Percentiles rank a stretch among this genome's conserved stretches.
Conservation (phyloP, 2,113 vertebrate species). For the Macroglossus sobrinus region DNA sequence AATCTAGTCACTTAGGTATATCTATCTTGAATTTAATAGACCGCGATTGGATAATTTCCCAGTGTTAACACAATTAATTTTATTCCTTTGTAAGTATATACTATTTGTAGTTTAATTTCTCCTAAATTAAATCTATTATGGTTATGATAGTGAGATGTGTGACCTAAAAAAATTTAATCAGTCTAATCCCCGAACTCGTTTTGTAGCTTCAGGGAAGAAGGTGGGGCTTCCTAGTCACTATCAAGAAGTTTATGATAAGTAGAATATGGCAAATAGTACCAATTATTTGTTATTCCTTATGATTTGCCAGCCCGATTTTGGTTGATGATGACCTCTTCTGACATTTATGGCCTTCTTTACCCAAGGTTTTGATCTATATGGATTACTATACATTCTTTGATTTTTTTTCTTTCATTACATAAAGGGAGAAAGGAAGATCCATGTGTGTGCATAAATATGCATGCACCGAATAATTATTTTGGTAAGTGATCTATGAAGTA, state of each 20-base stretch:
- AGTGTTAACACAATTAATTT: conserved; percentile 65
- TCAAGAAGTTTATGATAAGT: not conserved
- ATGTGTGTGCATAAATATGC: not conserved
- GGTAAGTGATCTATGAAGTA: not conserved
- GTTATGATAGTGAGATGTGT: not conserved
- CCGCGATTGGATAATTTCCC: conserved; percentile 30
- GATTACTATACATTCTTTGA: not conserved
- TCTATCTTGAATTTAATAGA: conserved; percentile 61
- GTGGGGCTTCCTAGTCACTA: not conserved
- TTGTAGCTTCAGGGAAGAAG: not conserved
- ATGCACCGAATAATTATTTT: not conserved
- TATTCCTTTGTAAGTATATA: conserved; percentile 57
- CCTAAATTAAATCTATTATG: conserved; percentile 27
- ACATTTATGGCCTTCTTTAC: not conserved
- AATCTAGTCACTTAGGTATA: conserved; percentile 60
- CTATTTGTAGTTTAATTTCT: conserved; percentile 62
- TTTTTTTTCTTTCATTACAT: not conserved
- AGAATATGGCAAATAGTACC: not conserved
- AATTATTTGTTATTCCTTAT: not conserved
- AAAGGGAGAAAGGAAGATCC: not conserved
- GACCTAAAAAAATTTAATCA: conserved; percentile 38
- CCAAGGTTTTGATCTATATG: not conserved
- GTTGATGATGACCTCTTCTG: not conserved
- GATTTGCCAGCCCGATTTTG: not conserved
- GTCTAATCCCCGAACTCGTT: not conserved